A percentile compares a stretch with the other conserved stretches of the same genome.
Conservation (phyloP, 2,888 invertebrate species). For the Spodoptera picta region DNA sequence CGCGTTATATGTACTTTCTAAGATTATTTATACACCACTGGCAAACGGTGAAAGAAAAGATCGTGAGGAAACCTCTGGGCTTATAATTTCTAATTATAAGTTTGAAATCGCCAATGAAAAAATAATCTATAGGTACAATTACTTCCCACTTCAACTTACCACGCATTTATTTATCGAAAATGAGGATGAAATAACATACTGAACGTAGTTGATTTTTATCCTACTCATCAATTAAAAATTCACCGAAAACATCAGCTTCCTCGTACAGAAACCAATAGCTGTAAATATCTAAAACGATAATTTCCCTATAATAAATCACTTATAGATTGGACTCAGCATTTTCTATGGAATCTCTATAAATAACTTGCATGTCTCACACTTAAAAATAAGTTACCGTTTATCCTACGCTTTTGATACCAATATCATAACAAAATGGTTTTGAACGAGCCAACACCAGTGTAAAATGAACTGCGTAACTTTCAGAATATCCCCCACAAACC, state of each 20-base stretch:
- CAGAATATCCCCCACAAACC: slow-evolving; percentile 19
- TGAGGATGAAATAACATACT: too few species aligned
- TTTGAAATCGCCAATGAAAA: too few species aligned
- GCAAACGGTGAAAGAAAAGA: too few species aligned
- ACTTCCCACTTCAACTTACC: too few species aligned
- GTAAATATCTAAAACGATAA: slow-evolving; percentile 64
- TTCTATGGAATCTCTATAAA: slow-evolving; percentile 80
- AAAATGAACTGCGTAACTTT: slow-evolving; percentile 53
- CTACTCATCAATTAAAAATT: not conserved
- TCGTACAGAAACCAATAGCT: slow-evolving; percentile 53
- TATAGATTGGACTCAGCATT: slow-evolving; percentile 79
- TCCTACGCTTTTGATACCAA: slow-evolving; percentile 67
- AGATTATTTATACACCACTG: too few species aligned
- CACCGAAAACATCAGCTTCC: slow-evolving; percentile 39
- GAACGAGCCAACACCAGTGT: slow-evolving; percentile 56
- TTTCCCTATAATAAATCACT: slow-evolving; percentile 77
- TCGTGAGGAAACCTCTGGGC: too few species aligned
- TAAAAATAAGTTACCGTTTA: slow-evolving; percentile 83
- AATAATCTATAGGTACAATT: too few species aligned
- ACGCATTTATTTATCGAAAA: too few species aligned
- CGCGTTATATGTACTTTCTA: too few species aligned
- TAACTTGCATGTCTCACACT: slow-evolving; percentile 77
- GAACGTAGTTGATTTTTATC: too few species aligned
- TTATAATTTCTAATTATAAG: too few species aligned
- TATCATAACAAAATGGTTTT: slow-evolving; percentile 76